Percentiles rank a stretch among this genome's conserved stretches.
phyloP scores from a whole-genome alignment of 2,113 vertebrate species.

The Sceloporus undulatus region DNA sequence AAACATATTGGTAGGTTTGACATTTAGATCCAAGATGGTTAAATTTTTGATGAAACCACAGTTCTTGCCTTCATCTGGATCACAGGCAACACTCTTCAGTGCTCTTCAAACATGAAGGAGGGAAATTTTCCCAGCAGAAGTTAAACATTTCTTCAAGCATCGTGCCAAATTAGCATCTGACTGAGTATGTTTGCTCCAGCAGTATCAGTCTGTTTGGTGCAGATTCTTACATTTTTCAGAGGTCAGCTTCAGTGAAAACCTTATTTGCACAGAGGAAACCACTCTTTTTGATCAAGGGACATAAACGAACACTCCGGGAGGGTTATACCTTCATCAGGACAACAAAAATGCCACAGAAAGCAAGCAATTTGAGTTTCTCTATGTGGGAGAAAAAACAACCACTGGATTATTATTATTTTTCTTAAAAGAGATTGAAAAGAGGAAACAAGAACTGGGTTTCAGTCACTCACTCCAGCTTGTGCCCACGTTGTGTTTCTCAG shows the following conservation, averaged over 20 bases:
- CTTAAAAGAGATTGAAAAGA: background rate
- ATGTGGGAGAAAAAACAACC: background rate
- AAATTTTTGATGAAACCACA: background rate
- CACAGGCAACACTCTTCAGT: background rate
- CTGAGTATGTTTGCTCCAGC: background rate
- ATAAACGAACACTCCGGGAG: background rate
- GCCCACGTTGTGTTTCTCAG: conserved; percentile 72
- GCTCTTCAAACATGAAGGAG: background rate
- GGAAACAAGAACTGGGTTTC: conserved; percentile 21
- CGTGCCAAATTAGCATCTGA: background rate
- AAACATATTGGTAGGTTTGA: too few species aligned
- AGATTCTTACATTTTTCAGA: background rate
- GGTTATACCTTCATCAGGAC: background rate
- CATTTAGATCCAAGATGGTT: background rate
- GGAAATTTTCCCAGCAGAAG: background rate
- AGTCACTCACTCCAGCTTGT: conserved; percentile 42
- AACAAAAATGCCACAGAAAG: background rate
- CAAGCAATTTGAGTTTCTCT: background rate
- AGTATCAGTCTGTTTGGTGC: background rate
- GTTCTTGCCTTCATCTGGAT: background rate
- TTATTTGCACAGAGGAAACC: background rate
- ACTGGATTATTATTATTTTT: background rate
- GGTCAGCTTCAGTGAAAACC: background rate
- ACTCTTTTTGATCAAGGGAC: background rate
- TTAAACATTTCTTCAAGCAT: background rate